These are phyloP conservation scores for Prunella fulvescens DNA, from an alignment of 2,113 vertebrate genomes.

Conservation along the genomic window DNA sequence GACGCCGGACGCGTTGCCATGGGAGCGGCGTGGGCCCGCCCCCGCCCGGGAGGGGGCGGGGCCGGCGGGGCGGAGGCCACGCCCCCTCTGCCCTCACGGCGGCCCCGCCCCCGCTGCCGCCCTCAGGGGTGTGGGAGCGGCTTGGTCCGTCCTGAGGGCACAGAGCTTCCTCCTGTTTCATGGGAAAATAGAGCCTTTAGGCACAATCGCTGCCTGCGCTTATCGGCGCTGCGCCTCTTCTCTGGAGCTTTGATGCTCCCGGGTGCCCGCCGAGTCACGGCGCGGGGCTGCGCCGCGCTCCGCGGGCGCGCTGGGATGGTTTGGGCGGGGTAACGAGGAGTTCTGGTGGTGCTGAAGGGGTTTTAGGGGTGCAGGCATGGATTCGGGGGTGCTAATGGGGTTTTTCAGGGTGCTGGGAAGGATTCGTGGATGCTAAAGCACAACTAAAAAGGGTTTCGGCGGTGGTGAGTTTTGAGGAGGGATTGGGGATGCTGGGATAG, in stretches of 20 bases:
- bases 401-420: not conserved
- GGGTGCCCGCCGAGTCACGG: not conserved
- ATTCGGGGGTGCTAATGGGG: too few species aligned
- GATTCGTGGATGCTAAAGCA: not conserved
- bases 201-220: rapidly evolving
- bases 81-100: not conserved
- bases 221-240: not conserved
- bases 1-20: not conserved
- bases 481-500: not conserved
- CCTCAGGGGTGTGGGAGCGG: rapidly evolving
- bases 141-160: rapidly evolving
- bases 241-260: not conserved
- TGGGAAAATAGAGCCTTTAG: not conserved
- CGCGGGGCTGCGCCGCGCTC: not conserved
- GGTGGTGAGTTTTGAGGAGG: not conserved
- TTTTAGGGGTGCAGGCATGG: not conserved
- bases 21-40: not conserved
- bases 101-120: not conserved
- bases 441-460: not conserved
- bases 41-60: not conserved
- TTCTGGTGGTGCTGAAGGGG: not conserved
- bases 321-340: not conserved
- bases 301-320: not conserved
- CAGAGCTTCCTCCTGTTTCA: rapidly evolving
- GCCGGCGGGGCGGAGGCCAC: rapidly evolving